phyloP scores from a whole-genome alignment of 2,113 vertebrate genomes.

The Caretta caretta region DNA sequence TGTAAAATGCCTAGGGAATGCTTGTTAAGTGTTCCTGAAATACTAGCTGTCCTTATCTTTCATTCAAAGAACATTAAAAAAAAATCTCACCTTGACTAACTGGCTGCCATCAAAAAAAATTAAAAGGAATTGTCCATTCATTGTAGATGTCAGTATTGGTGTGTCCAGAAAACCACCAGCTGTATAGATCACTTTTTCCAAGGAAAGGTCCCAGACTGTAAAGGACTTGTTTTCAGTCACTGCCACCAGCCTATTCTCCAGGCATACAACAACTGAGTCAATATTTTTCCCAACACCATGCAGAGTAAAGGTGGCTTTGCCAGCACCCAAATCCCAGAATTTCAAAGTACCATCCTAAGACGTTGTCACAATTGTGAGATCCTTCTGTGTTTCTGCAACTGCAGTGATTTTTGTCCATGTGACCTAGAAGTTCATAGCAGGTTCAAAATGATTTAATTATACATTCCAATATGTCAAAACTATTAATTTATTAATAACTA shows the following conservation, averaged over 20 bases:
- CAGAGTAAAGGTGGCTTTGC: constrained; percentile 57
- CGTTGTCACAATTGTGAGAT: constrained; percentile 58
- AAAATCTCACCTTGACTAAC: constrained; percentile 54
- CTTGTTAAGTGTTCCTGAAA: background rate
- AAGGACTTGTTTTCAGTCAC: constrained; percentile 68
- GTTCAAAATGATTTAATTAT: background rate
- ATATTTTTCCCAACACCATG: constrained; percentile 47
- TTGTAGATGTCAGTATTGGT: constrained; percentile 67
- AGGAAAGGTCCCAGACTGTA: constrained; percentile 75
- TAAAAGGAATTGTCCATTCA: constrained; percentile 73
- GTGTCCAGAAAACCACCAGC: constrained; percentile 58
- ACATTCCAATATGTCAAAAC: background rate
- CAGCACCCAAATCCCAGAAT: constrained; percentile 74
- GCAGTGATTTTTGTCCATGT: constrained; percentile 73
- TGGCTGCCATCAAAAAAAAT: constrained; percentile 63
- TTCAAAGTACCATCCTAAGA: constrained; percentile 74
- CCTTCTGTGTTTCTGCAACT: constrained; percentile 55
- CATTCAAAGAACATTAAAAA: background rate
- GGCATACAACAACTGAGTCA: constrained; percentile 64
- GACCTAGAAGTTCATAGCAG: constrained; percentile 60
- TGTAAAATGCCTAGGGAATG: background rate
- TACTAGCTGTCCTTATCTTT: background rate
- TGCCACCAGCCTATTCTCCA: constrained; percentile 75
- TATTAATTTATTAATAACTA: background rate
- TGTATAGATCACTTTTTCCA: constrained; percentile 66